Evolutionary conservation across 2,113 vertebrate species (phyloP).

Genomic region (Sphyrna mokarran): DNA sequence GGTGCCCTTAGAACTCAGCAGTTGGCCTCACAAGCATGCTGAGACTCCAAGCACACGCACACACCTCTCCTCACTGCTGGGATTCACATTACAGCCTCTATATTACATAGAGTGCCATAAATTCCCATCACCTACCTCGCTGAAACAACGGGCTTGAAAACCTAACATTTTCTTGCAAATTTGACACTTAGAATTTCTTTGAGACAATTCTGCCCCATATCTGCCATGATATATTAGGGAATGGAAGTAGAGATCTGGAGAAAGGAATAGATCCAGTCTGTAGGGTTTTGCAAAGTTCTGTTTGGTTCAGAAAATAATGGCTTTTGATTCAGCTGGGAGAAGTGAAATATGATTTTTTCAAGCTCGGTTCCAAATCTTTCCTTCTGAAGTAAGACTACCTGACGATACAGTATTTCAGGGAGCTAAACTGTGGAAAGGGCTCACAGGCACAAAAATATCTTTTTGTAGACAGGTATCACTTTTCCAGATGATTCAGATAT

Average conservation of each 20-base stretch:
- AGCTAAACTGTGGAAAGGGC: background rate
- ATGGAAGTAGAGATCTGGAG: background rate
- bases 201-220: background rate
- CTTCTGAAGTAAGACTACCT: background rate
- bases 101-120: too few relatives aligned
- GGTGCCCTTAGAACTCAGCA: too few relatives aligned
- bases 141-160: too few relatives aligned
- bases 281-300: background rate
- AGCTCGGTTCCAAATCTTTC: background rate
- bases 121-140: too few relatives aligned
- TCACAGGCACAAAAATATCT: background rate
- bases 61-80: too few relatives aligned
- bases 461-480: background rate
- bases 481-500: background rate
- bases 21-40: too few relatives aligned
- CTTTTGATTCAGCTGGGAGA: background rate
- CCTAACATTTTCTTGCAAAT: too few relatives aligned
- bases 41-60: too few relatives aligned
- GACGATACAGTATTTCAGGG: background rate
- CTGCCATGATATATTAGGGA: background rate
- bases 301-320: background rate
- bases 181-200: too few relatives aligned
- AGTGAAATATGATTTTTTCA: background rate
- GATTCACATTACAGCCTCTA: too few relatives aligned
- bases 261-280: background rate